phyloP scores from a whole-genome alignment of 2,888 invertebrate species.

The Pachydiplax longipennis region DNA sequence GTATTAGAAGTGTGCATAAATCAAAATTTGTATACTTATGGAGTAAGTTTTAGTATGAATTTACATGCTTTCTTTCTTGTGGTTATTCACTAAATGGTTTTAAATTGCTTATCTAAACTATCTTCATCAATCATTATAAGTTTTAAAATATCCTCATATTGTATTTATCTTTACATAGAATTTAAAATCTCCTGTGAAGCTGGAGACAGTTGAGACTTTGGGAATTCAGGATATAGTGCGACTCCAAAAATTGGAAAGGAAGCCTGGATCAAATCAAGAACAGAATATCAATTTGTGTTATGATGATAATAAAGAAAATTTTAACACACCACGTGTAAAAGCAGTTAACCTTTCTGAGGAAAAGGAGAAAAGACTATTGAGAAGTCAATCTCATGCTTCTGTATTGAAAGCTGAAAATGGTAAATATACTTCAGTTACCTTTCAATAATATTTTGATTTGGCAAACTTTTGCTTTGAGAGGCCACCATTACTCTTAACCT shows the following conservation, averaged over 20 bases:
- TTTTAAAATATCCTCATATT: too few species aligned
- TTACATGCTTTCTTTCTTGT: too few species aligned
- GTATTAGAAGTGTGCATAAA: not conserved
- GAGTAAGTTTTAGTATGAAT: not conserved
- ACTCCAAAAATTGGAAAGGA: not conserved
- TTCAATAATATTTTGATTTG: too few species aligned
- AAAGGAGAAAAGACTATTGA: not conserved
- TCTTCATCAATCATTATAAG: not conserved
- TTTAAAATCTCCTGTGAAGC: not conserved
- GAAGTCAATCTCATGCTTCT: constrained; percentile 20
- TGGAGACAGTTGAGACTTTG: not conserved
- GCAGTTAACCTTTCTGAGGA: not conserved
- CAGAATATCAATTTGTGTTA: not conserved
- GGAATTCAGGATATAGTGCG: not conserved
- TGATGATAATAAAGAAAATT: constrained; percentile 20
- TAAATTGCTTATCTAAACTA: not conserved
- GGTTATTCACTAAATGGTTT: too few species aligned
- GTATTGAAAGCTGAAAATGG: not conserved
- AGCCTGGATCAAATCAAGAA: not conserved
- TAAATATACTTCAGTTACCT: too few species aligned
- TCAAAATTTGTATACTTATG: not conserved
- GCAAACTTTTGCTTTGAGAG: too few species aligned
- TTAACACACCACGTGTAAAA: not conserved
- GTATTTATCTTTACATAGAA: not conserved
- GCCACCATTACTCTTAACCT: too few species aligned